Evolutionary conservation across 1,140 invertebrate species (phyloP).

Genomic region (Drosophila pandora): DNA sequence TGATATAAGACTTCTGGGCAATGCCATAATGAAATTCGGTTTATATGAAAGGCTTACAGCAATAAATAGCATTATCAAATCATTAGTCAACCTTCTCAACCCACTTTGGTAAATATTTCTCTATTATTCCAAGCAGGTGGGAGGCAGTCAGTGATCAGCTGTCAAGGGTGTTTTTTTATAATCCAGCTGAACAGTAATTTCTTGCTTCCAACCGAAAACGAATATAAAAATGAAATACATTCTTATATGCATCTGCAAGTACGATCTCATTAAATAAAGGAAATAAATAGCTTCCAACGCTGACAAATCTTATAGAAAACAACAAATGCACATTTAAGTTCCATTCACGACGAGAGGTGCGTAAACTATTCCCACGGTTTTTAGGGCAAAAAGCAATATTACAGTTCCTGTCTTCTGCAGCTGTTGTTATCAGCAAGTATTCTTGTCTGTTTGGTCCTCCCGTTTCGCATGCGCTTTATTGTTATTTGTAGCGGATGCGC

Average conservation of each 20-base stretch:
- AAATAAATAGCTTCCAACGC: conserved; percentile 42
- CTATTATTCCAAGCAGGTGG: conserved; percentile 70
- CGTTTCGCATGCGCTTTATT: too few relatives aligned
- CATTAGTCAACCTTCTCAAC: background rate
- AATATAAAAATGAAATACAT: conserved; percentile 41
- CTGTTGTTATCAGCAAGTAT: too few relatives aligned
- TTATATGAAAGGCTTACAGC: conserved; percentile 41
- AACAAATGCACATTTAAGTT: conserved; percentile 75
- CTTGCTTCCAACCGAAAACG: conserved; percentile 19
- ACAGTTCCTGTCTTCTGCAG: too few relatives aligned
- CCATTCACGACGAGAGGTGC: conserved; percentile 50
- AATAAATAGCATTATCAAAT: background rate
- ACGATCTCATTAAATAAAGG: conserved; percentile 27
- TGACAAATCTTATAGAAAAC: conserved; percentile 55
- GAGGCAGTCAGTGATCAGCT: conserved; percentile 68
- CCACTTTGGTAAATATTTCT: conserved; percentile 50
- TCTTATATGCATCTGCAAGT: conserved; percentile 37
- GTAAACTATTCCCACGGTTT: conserved; percentile 1
- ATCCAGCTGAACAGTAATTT: background rate
- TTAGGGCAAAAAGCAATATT: conserved; percentile 3
- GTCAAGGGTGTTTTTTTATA: background rate
- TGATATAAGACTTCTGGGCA: conserved; percentile 62
- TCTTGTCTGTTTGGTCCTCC: too few relatives aligned
- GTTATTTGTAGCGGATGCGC: too few relatives aligned
- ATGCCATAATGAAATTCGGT: conserved; percentile 62